phyloP scores from a whole-genome alignment of 2,113 vertebrate genomes.

The Leptodactylus fuscus region DNA sequence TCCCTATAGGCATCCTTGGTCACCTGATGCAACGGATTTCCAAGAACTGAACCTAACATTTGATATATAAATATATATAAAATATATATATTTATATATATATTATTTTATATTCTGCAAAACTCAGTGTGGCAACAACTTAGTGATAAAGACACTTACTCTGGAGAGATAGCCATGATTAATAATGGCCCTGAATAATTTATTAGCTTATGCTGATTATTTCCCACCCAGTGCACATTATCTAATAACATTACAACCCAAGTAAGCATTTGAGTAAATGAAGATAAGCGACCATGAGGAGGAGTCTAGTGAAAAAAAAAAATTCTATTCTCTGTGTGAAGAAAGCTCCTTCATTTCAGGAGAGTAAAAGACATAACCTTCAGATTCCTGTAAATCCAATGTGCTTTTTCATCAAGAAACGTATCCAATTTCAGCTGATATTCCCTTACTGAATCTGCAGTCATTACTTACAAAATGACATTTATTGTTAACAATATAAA shows the following conservation, averaged over 20 bases:
- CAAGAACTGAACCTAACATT: too few relatives aligned
- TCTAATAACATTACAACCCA: conserved; percentile 15
- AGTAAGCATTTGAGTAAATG: conserved; percentile 17
- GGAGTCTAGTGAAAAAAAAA: background rate
- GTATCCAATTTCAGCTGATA: conserved; percentile 55
- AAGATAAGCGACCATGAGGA: conserved; percentile 9
- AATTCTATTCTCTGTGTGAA: background rate
- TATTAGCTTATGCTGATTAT: conserved; percentile 19
- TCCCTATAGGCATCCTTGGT: too few relatives aligned
- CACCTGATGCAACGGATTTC: too few relatives aligned
- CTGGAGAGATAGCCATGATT: background rate
- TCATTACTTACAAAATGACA: conserved; percentile 60
- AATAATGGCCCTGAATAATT: conserved; percentile 16
- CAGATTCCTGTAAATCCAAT: conserved; percentile 57
- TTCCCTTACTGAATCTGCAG: conserved; percentile 60
- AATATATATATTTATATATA: too few relatives aligned
- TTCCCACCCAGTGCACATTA: conserved; percentile 37
- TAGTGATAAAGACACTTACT: conserved; percentile 7
- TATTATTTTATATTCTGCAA: too few relatives aligned
- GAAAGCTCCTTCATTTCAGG: conserved; percentile 21
- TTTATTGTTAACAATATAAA: conserved; percentile 60
- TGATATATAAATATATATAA: too few relatives aligned
- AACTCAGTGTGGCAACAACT: too few relatives aligned
- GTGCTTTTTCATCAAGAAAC: conserved; percentile 56
- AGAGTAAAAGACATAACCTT: conserved; percentile 56